A percentile compares a stretch with the other conserved stretches of the same genome.
Conservation (phyloP, 2,888 invertebrate species). For the Nudaria mundana region DNA sequence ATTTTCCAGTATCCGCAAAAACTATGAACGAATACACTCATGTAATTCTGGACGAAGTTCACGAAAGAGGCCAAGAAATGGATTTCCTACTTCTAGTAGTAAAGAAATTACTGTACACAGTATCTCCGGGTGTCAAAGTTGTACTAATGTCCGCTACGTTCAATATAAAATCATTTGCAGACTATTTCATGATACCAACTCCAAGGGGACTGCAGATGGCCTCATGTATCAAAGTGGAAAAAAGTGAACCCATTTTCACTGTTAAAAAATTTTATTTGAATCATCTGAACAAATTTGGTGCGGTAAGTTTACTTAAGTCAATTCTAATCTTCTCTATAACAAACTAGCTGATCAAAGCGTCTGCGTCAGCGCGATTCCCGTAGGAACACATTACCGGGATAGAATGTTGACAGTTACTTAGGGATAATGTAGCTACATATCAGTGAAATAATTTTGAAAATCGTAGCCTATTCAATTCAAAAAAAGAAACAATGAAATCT, state of each 20-base stretch:
- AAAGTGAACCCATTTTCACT: conserved; percentile 70
- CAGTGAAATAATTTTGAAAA: no score
- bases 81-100: conserved; percentile 94
- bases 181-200: conserved; percentile 80
- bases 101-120: conserved; percentile 86
- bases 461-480: no score
- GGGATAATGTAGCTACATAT: no score
- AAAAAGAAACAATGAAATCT: no score
- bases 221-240: conserved; percentile 65
- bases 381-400: no score
- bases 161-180: conserved; percentile 85
- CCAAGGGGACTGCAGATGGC: conserved; percentile 53
- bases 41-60: conserved; percentile 95
- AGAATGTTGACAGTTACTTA: no score
- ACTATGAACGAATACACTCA: conserved; percentile 91
- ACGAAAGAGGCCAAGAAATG: conserved; percentile 95
- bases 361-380: no score
- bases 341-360: no score
- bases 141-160: conserved; percentile 98
- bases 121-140: conserved; percentile 60
- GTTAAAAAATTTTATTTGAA: conserved; percentile 85
- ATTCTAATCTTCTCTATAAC: no score
- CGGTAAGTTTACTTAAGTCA: no score
- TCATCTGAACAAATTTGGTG: conserved; percentile 66
- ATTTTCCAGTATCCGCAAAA: conserved; percentile 80